phyloP scores from a whole-genome alignment of 2,113 vertebrate species.

The Nannobrachium achirus region DNA sequence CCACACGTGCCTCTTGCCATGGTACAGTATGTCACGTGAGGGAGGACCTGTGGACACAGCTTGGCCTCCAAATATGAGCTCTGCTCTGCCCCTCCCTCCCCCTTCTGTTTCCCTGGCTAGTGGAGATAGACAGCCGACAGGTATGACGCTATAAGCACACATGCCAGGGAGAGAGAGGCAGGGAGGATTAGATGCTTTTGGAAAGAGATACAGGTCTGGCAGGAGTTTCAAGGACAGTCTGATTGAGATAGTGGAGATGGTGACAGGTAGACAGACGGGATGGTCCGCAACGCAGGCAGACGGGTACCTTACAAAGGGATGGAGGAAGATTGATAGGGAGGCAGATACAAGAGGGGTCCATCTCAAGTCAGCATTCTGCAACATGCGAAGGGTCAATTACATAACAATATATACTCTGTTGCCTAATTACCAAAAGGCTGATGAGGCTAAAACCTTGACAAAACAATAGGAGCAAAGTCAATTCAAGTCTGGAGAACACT shows the following conservation, averaged over 20 bases:
- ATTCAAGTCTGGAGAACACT: too few species aligned
- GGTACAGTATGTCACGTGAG: neutral
- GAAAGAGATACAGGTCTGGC: neutral
- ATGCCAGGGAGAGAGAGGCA: neutral
- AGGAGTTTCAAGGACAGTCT: neutral
- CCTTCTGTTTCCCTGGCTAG: neutral
- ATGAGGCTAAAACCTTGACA: too few species aligned
- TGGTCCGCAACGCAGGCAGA: too few species aligned
- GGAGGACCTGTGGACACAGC: neutral
- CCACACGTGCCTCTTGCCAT: neutral
- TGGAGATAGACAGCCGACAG: neutral
- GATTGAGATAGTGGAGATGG: too few species aligned
- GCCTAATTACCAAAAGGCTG: too few species aligned
- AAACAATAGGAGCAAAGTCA: too few species aligned
- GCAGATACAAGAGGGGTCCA: neutral
- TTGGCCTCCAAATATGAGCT: neutral
- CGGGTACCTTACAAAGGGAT: neutral
- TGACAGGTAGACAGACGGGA: too few species aligned
- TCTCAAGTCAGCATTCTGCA: too few species aligned
- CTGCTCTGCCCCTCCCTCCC: neutral
- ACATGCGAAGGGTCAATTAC: too few species aligned
- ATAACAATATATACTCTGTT: too few species aligned
- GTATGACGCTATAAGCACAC: neutral
- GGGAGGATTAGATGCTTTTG: neutral
- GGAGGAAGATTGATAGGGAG: neutral